phyloP scores from a whole-genome alignment of 2,797 vertebrate species.

The Orientallactaga sibirica region DNA sequence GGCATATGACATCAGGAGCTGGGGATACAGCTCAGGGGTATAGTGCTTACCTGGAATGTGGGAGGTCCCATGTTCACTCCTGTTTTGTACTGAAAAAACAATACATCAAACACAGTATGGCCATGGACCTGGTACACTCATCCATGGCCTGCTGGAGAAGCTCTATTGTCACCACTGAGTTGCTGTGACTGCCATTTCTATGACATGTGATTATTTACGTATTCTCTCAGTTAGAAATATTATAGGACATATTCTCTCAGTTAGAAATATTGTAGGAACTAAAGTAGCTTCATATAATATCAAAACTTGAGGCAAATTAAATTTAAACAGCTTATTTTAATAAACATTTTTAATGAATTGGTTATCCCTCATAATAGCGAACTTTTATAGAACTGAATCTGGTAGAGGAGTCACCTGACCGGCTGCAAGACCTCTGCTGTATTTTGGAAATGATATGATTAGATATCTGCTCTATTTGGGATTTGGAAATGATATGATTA shows the following conservation, averaged over 20 bases:
- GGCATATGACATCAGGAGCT: not conserved
- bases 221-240: not conserved
- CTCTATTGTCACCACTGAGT: not conserved
- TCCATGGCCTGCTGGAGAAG: not conserved
- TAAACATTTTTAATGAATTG: not conserved
- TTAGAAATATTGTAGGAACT: not conserved
- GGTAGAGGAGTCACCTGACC: not conserved
- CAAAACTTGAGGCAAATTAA: not conserved
- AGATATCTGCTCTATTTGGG: too few relatives aligned
- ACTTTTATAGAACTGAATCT: not conserved
- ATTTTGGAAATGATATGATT: too few relatives aligned
- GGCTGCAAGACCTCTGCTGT: too few relatives aligned
- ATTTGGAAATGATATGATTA: too few relatives aligned
- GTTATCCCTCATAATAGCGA: too few relatives aligned
- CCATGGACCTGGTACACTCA: not conserved
- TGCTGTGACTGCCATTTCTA: not conserved
- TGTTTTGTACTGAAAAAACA: not conserved
- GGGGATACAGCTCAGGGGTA: too few relatives aligned
- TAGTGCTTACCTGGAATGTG: not conserved
- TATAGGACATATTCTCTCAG: too few relatives aligned
- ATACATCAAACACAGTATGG: not conserved
- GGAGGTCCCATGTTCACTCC: not conserved
- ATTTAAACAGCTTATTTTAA: not conserved
- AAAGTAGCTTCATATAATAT: not conserved
- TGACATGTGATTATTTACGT: not conserved